Evolutionary conservation across 1,140 invertebrate genomes (phyloP), one percentile per base, ranked within the genome.

Genomic region (Drosophila lowei): DNA sequence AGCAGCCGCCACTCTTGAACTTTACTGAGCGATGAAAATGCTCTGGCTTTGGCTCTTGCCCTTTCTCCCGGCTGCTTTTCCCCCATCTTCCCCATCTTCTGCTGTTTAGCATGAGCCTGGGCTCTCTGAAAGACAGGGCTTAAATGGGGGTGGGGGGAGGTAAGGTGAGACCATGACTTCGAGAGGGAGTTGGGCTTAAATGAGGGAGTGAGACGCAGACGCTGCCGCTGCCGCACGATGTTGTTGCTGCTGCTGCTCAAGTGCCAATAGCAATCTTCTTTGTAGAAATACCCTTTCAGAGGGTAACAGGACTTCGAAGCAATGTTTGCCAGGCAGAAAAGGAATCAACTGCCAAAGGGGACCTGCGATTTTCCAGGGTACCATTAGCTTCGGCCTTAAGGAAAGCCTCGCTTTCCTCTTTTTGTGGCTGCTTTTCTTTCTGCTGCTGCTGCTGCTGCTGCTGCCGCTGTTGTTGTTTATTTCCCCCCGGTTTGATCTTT

Each of bases 191-290:
- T 3, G 11, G 11, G 56, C 54, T 68, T 18, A 68, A 68, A 67
- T 68, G 65, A 67, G 72, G 38, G 21, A 67, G 72, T 43, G 21
- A 70, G 38, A 43, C 43, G 58, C 47, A 67, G 46, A 73, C 58
- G 72, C 50, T 66, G 80, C 68, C 58, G 72, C 50, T 66, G 80
- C 68, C 64, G 80, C 72, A 79, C 80, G 80, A 84, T 65, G 80
- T 73, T 79, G 79, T 49, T 64, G 78, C 67, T 75, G 72, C 56
- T 72, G 72, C 74, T 72, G 77, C 70, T 80, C 77, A 86, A 86
- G 81, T 86, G 81, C 81, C 83, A 88, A 88, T 88, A 77, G 83
- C 83, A 83, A 89, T 83, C 83, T 88, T 72, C 61, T 74, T 75
- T 76, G 34, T 13, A 8, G 34, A 38, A 38, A 38, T 38, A 38